phyloP scores from a whole-genome alignment of 2,888 invertebrate species.

The Apotomis betuletana region DNA sequence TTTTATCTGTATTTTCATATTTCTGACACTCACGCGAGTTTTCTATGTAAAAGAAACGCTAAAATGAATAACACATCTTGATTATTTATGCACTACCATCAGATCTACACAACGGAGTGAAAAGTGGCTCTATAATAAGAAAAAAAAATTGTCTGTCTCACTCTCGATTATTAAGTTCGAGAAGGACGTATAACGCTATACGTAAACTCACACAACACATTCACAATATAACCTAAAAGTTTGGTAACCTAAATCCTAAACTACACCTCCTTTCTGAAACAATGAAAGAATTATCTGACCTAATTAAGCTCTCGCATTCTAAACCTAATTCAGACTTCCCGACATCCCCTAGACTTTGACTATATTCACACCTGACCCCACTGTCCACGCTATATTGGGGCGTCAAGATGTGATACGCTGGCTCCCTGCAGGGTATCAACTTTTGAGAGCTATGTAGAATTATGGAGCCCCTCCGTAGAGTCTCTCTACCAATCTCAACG shows the following conservation, averaged over 20 bases:
- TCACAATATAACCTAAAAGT: constrained; percentile 41
- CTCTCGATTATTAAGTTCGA: no score
- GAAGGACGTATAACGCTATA: no score
- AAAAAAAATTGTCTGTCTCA: no score
- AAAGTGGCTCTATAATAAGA: no score
- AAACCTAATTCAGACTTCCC: constrained; percentile 63
- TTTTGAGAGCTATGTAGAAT: constrained; percentile 84
- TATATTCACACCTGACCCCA: constrained; percentile 48
- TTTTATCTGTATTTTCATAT: no score
- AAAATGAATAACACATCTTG: no score
- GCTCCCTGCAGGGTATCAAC: constrained; percentile 83
- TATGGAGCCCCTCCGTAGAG: constrained; percentile 86
- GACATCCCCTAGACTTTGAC: constrained; percentile 64
- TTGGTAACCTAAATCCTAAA: constrained; percentile 55
- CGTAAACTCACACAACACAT: no score
- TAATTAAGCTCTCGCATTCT: constrained; percentile 69
- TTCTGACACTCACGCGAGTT: no score
- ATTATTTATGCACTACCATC: no score
- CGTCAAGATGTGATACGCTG: constrained; percentile 69
- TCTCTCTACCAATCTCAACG: constrained; percentile 89
- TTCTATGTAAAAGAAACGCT: no score
- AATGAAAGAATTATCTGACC: constrained; percentile 73
- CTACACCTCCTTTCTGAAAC: constrained; percentile 66
- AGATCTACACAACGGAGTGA: no score
- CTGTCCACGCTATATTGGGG: constrained; percentile 38